phyloP scores from a whole-genome alignment of 2,113 vertebrate species.

The Phocoena phocoena region DNA sequence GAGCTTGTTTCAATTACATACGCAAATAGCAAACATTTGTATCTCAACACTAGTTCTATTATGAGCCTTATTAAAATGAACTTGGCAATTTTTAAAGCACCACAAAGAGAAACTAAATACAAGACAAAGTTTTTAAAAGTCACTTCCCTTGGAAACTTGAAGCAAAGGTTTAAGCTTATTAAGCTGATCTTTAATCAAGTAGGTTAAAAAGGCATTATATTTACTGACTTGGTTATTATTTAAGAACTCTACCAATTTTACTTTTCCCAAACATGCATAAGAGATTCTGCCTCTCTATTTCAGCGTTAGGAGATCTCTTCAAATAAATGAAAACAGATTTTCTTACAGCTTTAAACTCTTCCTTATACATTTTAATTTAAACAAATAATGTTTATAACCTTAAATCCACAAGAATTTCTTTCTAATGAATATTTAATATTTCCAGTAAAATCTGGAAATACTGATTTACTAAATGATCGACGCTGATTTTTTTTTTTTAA shows the following conservation, averaged over 20 bases:
- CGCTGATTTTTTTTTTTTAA: not conserved
- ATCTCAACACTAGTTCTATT: slow-evolving; percentile 22
- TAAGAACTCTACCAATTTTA: slow-evolving; percentile 29
- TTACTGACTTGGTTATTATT: slow-evolving; percentile 14
- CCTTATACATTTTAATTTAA: slow-evolving; percentile 36
- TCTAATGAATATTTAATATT: not conserved
- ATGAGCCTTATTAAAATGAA: slow-evolving; percentile 24
- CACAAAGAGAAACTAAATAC: slow-evolving; percentile 23
- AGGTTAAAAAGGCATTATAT: slow-evolving; percentile 26
- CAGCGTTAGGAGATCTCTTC: not conserved
- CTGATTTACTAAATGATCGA: not conserved
- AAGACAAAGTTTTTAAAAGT: not conserved
- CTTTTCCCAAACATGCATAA: not conserved
- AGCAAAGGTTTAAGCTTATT: not conserved
- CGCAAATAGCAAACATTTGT: not conserved
- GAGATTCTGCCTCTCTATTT: not conserved
- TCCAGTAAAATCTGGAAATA: slow-evolving; percentile 40
- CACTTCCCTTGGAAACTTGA: slow-evolving; percentile 19
- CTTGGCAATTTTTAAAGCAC: slow-evolving; percentile 9
- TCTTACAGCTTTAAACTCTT: slow-evolving; percentile 33
- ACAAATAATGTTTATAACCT: not conserved
- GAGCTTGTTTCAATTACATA: not conserved
- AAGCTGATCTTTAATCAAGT: not conserved
- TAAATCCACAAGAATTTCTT: slow-evolving; percentile 27
- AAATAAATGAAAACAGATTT: slow-evolving; percentile 41